A percentile compares a stretch with the other conserved stretches of the same genome.
Evolutionary conservation across 2,888 invertebrate species (phyloP).

Genomic region (Athetis lepigone): DNA sequence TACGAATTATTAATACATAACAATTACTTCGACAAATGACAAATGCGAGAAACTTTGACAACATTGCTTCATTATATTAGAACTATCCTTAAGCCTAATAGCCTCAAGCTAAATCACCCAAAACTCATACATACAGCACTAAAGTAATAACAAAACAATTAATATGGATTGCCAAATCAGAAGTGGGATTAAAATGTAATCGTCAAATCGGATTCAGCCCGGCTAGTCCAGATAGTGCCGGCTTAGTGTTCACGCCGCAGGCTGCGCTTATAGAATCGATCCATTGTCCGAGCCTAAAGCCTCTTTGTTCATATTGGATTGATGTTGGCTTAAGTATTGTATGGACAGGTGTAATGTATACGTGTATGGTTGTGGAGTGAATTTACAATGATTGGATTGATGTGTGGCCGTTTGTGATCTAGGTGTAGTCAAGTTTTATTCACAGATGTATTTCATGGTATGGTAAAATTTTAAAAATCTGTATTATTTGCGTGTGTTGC

Average conservation of each 20-base stretch:
- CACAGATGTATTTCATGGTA: no score
- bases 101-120: slow-evolving; percentile 23
- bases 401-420: not conserved
- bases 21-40: not conserved
- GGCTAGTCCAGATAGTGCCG: slow-evolving; percentile 64
- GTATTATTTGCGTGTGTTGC: no score
- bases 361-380: slow-evolving; percentile 12
- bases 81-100: slow-evolving; percentile 5
- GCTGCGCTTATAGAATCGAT: slow-evolving; percentile 72
- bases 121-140: not conserved
- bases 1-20: slow-evolving; percentile 1
- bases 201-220: slow-evolving; percentile 68
- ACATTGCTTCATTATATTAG: not conserved
- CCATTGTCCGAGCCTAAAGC: slow-evolving; percentile 65
- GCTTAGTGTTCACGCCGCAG: slow-evolving; percentile 74
- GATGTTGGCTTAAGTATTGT: slow-evolving; percentile 40
- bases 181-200: slow-evolving; percentile 65
- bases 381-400: slow-evolving; percentile 19
- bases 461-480: no score
- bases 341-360: slow-evolving; percentile 38
- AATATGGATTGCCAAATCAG: slow-evolving; percentile 60
- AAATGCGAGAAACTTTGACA: no score
- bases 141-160: slow-evolving; percentile 51
- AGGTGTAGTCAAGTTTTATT: no score
- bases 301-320: slow-evolving; percentile 51